Base-by-base conservation (phyloP, 2,797 vertebrate species). In the Aulostomus chinensis region DNA sequence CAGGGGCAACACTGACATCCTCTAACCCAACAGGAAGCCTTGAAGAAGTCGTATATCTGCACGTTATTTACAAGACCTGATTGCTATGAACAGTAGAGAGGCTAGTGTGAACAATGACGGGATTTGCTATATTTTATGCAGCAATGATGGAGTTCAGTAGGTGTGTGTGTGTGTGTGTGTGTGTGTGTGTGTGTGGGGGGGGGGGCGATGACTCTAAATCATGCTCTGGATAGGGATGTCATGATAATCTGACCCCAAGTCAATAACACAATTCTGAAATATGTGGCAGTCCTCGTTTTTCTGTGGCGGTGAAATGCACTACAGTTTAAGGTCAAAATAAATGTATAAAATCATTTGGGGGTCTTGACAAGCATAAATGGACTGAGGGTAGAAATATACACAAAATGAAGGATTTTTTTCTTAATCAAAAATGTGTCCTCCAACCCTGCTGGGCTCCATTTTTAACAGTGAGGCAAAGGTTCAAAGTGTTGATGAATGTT, bases 41-140 rank as follows among this genome's bases (percentile, higher is more conserved):
- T 69, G 69, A 66, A 73, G 59, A 73, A 56, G 54, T 65, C 59
- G 58, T 69, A 63, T 65, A 77, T 59, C 37, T 72, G 78, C 61
- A 60, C 36, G 57, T 81, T 87, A 87, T 89, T 83, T 89, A 90
- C 80, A 89, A 64, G 41, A 80, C 68, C n/a, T 52, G 72, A 53
- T 73, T 48, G 63, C 65, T 64, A 76, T 65, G 36, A 13, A 70
- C 47, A 68, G 49, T 48, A 72, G 35, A 28, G 63, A 49, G 62
- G 69, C 5, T 5, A 55, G 62, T 14, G 15, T 41, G 55, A 24
- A 32, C 43, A 53, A 64, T 22, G 55, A 65, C 30, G 21, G 18
- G 2, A 22, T 49, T 41, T 37, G 60, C 70, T 71, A 52, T 68
- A 18, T 58, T 68, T 73, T 59, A 68, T 77, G 68, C 49, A 76